These are phyloP conservation scores for Myocastor coypus DNA, from an alignment of 2,113 vertebrate genomes.

Conservation along the genomic window DNA sequence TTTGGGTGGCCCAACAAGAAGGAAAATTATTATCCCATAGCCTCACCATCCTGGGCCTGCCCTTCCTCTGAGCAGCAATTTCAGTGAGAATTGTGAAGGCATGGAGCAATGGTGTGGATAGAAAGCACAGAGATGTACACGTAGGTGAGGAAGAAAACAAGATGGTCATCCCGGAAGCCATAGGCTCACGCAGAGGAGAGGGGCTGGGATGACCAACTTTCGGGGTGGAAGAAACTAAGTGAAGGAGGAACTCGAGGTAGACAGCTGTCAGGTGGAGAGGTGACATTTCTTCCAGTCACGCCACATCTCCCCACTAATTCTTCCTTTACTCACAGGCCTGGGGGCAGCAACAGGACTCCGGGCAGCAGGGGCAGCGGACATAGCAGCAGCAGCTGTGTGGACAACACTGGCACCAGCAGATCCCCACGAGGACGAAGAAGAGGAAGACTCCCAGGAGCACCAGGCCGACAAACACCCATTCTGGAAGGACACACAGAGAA, in stretches of 20 bases:
- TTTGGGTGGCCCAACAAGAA: not conserved
- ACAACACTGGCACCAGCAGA: conserved; percentile 99
- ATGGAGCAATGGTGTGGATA: not conserved
- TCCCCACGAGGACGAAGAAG: conserved; percentile 94
- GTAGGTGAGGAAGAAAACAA: not conserved
- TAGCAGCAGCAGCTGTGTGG: conserved; percentile 99
- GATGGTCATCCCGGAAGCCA: not conserved
- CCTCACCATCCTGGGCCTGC: not conserved
- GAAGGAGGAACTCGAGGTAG: not conserved
- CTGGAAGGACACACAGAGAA: conserved; percentile 86
- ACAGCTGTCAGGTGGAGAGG: not conserved
- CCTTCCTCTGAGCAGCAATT: not conserved
- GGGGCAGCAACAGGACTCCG: conserved; percentile 98
- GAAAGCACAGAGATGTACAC: not conserved
- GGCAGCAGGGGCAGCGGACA: conserved; percentile 97
- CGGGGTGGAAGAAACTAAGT: not conserved
- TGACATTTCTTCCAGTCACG: not conserved
- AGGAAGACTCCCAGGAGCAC: conserved; percentile 93
- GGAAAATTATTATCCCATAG: not conserved
- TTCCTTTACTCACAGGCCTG: conserved; percentile 92
- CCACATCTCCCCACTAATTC: not conserved
- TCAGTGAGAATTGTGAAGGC: not conserved
- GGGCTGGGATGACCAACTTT: not conserved
- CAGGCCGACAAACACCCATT: conserved; percentile 97
- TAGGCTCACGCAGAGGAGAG: not conserved